Percentiles rank a stretch among this genome's conserved stretches.
phyloP scores from a whole-genome alignment of 2,797 vertebrate species.

The Enteromius viviparus region DNA sequence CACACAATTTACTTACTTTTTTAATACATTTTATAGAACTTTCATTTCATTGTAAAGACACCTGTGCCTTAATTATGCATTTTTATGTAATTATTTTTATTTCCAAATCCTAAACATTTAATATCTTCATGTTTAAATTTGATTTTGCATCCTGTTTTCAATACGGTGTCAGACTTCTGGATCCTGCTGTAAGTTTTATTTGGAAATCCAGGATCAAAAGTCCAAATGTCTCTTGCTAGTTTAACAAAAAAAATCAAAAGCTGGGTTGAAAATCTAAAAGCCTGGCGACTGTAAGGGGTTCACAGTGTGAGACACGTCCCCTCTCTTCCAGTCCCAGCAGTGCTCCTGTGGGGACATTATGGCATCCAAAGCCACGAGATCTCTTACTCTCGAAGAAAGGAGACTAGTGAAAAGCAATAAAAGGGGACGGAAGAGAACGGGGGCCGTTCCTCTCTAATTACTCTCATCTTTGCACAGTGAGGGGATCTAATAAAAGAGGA shows the following conservation, averaged over 20 bases:
- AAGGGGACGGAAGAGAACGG: constrained; percentile 27
- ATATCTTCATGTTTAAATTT: neutral
- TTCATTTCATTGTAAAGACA: neutral
- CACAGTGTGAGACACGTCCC: neutral
- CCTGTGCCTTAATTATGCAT: neutral
- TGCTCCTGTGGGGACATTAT: neutral
- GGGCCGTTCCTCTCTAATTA: constrained; percentile 50
- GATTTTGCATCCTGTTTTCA: neutral
- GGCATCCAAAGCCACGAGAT: constrained; percentile 4
- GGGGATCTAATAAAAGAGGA: constrained; percentile 52
- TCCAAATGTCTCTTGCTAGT: neutral
- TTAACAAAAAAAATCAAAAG: neutral
- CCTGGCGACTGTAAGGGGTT: neutral
- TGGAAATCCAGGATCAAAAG: neutral
- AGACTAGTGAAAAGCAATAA: constrained; percentile 52
- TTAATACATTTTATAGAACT: neutral
- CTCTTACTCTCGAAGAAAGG: constrained; percentile 10
- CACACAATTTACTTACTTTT: neutral
- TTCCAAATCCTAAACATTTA: neutral
- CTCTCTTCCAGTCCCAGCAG: constrained; percentile 3
- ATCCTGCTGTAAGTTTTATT: neutral
- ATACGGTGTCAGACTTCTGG: neutral
- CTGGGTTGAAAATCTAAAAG: constrained; percentile 4
- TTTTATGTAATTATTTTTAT: neutral
- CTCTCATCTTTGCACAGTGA: constrained; percentile 54